These are phyloP conservation scores for Drosophila merina DNA, from an alignment of 2,888 invertebrate species.

Conservation along the genomic window DNA sequence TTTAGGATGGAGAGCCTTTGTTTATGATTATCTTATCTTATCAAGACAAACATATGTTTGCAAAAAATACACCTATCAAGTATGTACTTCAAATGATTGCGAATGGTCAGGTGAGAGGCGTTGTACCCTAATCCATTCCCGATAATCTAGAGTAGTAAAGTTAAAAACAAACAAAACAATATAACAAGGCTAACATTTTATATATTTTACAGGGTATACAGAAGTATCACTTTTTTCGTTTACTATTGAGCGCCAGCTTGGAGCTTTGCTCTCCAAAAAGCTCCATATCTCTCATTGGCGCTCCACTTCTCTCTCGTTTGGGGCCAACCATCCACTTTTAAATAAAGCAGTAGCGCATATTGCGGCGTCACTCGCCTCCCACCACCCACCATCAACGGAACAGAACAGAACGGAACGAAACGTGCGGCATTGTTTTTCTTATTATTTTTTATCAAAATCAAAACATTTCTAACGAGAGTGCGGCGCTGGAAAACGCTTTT, in stretches of 20 bases:
- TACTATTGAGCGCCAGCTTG: not conserved
- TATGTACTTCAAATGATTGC: slow-evolving; percentile 24
- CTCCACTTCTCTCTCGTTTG: not conserved
- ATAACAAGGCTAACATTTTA: not conserved
- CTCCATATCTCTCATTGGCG: not conserved
- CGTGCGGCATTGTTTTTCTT: not conserved
- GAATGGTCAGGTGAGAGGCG: slow-evolving; percentile 7
- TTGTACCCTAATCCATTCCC: slow-evolving; percentile 1
- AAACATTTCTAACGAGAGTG: slow-evolving; percentile 27
- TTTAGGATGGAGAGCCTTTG: not conserved
- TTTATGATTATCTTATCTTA: slow-evolving; percentile 20
- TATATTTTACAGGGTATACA: not conserved
- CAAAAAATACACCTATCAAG: slow-evolving; percentile 17
- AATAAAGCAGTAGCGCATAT: not conserved
- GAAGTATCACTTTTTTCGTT: not conserved
- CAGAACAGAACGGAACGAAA: slow-evolving; percentile 5
- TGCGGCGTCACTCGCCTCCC: slow-evolving; percentile 1
- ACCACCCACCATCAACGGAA: slow-evolving; percentile 11
- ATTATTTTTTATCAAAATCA: slow-evolving; percentile 3
- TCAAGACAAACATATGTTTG: slow-evolving; percentile 35
- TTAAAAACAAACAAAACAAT: not conserved
- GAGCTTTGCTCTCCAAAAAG: not conserved
- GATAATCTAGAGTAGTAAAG: slow-evolving; percentile 5
- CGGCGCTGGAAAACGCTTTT: slow-evolving; percentile 6
- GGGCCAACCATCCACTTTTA: slow-evolving; percentile 2